Conservation (phyloP, 1,140 invertebrate species). For the Cydia pomonella region DNA sequence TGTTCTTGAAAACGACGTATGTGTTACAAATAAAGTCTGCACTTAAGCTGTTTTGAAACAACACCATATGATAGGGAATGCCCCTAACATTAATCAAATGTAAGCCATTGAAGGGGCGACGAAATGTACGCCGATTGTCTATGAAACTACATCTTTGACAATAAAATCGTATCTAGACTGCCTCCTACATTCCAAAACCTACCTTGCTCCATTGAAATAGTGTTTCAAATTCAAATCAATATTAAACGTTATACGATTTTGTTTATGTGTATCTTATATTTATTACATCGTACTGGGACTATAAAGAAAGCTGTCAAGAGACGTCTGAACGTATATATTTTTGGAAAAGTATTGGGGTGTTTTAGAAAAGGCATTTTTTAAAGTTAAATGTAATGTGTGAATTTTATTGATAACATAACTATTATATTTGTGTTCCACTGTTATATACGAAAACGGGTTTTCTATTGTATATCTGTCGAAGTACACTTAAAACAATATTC, state of each 20-base stretch:
- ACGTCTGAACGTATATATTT: slow-evolving; percentile 14
- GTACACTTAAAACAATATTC: too few species aligned
- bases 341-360: background rate
- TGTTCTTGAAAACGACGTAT: background rate
- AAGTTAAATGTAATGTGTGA: slow-evolving; percentile 24
- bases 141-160: slow-evolving; percentile 46
- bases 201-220: background rate
- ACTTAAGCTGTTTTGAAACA: background rate
- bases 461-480: background rate
- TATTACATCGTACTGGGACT: slow-evolving; percentile 13
- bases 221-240: background rate
- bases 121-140: slow-evolving; percentile 61
- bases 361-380: slow-evolving; percentile 12
- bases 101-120: slow-evolving; percentile 69
- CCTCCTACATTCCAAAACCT: background rate
- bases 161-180: background rate
- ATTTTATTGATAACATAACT: slow-evolving; percentile 3
- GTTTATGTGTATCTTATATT: background rate
- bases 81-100: slow-evolving; percentile 71
- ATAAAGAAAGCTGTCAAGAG: slow-evolving; percentile 25
- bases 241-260: background rate
- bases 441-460: background rate
- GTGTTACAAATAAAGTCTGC: background rate
- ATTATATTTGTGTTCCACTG: background rate
- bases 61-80: slow-evolving; percentile 1